Base-by-base conservation (phyloP, 2,888 invertebrate species). In the Lacanobia oleracea region DNA sequence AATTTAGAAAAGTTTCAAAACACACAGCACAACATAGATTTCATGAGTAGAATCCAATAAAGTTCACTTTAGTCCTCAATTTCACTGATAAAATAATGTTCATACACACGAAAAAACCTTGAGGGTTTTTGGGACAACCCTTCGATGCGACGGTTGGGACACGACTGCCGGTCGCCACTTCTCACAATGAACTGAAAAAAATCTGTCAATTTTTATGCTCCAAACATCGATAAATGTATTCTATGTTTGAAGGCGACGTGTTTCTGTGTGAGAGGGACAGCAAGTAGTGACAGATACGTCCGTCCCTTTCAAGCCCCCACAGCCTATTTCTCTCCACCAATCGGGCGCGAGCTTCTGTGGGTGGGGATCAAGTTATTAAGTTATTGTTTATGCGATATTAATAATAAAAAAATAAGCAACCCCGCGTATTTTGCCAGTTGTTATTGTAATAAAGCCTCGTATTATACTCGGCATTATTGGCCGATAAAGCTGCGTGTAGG, bases 181-280 rank as follows among this genome's bases (percentile, higher is more conserved):
- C 92, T 92, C 91, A 93, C 94, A 93, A 93, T 93, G 92, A 91
- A 96, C 96, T 96, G 95, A 95, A 96, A 96, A 96, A 96, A 96
- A 94, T 94, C 95, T 95, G 95, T 95, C 96, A 96, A 96, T 96
- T 96, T 96, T 96, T 96, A 96, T 95, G 94, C 93, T 93, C 93
- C 94, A 91, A 95, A 94, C 95, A 95, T 96, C 95, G 94, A 96
- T 95, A 95, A 93, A 94, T 93, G 93, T 94, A 94, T 94, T 94
- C 94, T 91, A 94, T 93, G 92, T 95, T 95, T 93, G 94, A 93
- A 93, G 90, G 92, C 93, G 94, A 93, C 94, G 93, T 94, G 92
- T 94, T 93, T 93, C 90, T 92, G 81, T 91, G 88, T 48, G 91
- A 94, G 75, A 51, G 90, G 87, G 93, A 93, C 60, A 61, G 84